phyloP scores from a whole-genome alignment of 35 echinoderm and acorn worm genomes.

The Lytechinus pictus region DNA sequence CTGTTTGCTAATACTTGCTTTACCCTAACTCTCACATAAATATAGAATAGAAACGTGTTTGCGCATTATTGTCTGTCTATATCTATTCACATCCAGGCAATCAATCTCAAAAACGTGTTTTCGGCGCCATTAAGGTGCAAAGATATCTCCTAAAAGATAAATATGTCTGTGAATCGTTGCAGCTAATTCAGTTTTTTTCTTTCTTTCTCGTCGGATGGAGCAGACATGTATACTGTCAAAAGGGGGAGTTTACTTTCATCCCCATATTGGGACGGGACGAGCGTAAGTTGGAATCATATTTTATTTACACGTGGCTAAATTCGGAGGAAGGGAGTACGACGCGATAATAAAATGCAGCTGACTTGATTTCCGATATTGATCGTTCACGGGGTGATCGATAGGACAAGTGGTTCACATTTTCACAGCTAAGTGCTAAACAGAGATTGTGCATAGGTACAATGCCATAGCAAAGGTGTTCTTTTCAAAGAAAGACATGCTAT shows the following conservation, averaged over 20 bases:
- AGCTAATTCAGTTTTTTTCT: neutral
- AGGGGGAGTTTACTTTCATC: neutral
- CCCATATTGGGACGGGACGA: neutral
- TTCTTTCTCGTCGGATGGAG: neutral
- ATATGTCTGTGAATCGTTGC: neutral
- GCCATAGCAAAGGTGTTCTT: neutral
- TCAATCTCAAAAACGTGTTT: neutral
- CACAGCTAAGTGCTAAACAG: slow-evolving; percentile 6
- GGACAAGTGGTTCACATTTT: slow-evolving; percentile 27
- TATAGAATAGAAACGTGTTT: slow-evolving; percentile 13
- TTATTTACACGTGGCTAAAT: slow-evolving; percentile 13
- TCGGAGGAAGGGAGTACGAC: neutral
- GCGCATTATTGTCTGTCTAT: neutral
- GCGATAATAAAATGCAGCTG: slow-evolving; percentile 41
- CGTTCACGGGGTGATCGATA: slow-evolving; percentile 21
- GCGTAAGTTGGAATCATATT: neutral
- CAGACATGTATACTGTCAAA: slow-evolving; percentile 6
- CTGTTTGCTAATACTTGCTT: no score
- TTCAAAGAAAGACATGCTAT: neutral
- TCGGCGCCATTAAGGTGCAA: neutral
- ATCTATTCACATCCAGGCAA: neutral
- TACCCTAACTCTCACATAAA: neutral
- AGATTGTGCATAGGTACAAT: neutral
- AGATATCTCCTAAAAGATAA: neutral
- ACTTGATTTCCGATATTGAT: slow-evolving; percentile 41